These are phyloP conservation scores for Psammodynastes pulverulentus DNA, from an alignment of 2,113 vertebrate genomes.

Conservation along the genomic window DNA sequence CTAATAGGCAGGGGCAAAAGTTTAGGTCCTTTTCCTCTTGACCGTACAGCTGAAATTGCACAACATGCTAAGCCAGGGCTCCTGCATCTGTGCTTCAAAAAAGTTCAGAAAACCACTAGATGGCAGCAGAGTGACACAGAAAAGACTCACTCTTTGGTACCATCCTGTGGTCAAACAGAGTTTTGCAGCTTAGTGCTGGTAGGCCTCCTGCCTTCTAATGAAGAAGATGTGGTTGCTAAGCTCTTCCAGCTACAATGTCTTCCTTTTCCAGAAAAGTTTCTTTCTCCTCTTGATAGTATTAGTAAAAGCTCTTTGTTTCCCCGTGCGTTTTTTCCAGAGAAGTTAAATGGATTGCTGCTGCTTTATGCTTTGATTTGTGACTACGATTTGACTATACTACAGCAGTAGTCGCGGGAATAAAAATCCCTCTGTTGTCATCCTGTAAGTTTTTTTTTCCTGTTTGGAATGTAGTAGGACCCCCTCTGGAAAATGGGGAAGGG, in stretches of 20 bases:
- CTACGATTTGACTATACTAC: background rate
- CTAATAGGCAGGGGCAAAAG: background rate
- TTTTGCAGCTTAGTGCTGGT: background rate
- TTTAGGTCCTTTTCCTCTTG: background rate
- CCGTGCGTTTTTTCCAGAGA: background rate
- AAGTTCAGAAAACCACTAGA: background rate
- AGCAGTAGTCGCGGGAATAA: background rate
- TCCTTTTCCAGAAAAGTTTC: background rate
- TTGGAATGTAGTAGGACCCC: background rate
- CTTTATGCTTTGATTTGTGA: background rate
- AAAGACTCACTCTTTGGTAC: background rate
- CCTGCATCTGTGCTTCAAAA: background rate
- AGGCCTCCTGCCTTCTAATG: background rate
- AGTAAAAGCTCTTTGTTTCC: background rate
- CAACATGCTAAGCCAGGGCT: background rate
- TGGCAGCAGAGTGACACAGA: background rate
- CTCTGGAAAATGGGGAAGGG: background rate
- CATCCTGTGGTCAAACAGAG: background rate
- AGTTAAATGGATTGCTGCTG: background rate
- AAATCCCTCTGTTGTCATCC: background rate
- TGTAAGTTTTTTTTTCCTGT: background rate
- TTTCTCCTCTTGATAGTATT: background rate
- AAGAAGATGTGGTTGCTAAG: background rate
- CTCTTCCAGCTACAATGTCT: background rate
- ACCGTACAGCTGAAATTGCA: background rate